phyloP scores from a whole-genome alignment of 2,113 vertebrate species.

The Riparia riparia region DNA sequence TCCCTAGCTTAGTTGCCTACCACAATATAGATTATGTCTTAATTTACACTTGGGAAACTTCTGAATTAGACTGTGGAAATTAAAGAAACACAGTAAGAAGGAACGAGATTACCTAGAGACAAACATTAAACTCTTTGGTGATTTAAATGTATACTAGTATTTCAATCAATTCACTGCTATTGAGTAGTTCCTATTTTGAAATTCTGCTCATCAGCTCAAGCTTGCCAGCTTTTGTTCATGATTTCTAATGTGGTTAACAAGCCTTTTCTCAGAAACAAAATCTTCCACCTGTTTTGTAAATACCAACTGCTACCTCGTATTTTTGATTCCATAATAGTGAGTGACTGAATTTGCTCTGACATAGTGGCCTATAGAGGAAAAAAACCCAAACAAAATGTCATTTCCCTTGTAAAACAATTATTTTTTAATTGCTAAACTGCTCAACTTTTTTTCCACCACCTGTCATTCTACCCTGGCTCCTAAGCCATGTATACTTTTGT shows the following conservation, averaged over 20 bases:
- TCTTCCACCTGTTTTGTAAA: background rate
- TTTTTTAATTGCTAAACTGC: background rate
- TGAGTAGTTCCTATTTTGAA: background rate
- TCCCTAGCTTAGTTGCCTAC: background rate
- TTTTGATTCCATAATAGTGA: background rate
- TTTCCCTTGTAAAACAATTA: background rate
- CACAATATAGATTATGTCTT: background rate
- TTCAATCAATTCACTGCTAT: background rate
- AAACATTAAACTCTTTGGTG: background rate
- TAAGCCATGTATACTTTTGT: background rate
- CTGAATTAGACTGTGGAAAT: background rate
- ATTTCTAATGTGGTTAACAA: background rate
- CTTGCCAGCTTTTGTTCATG: background rate
- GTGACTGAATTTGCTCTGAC: background rate
- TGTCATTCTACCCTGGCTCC: background rate
- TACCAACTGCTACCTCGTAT: background rate
- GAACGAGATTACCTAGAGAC: background rate
- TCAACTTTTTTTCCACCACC: background rate
- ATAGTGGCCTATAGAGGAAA: too few relatives aligned
- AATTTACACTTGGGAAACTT: background rate
- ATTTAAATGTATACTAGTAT: background rate
- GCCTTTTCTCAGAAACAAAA: background rate
- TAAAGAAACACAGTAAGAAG: background rate
- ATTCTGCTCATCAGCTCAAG: background rate
- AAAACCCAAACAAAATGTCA: rapidly evolving